These are phyloP conservation scores for Brachionus manjavacas DNA, from an alignment of 1,140 invertebrate genomes.

Conservation along the genomic window DNA sequence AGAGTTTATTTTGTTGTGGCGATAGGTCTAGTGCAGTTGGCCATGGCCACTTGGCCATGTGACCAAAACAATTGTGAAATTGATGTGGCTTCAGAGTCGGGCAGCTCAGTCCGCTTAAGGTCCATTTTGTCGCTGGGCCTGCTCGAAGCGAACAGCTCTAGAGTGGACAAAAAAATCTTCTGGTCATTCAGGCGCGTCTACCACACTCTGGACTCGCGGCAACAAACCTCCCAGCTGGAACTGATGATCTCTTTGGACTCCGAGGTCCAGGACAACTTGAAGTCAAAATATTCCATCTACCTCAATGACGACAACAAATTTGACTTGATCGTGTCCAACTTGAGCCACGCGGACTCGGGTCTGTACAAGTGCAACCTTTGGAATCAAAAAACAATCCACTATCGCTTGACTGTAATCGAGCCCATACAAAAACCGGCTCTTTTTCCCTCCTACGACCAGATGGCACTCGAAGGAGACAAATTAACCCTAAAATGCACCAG, in stretches of 20 bases:
- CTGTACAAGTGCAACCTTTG: constrained; percentile 38
- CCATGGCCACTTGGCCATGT: background rate
- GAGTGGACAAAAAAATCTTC: constrained; percentile 28
- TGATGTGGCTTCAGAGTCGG: background rate
- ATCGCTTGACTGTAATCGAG: background rate
- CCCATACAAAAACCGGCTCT: constrained; percentile 2
- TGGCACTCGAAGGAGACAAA: background rate
- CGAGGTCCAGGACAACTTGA: constrained; percentile 34
- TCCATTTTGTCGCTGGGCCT: background rate
- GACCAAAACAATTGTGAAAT: constrained; percentile 7
- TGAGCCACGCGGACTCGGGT: background rate
- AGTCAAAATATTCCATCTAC: constrained; percentile 26
- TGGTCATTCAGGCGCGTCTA: constrained; percentile 35
- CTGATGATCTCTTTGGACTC: constrained; percentile 37
- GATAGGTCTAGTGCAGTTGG: background rate
- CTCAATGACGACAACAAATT: background rate
- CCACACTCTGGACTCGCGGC: background rate
- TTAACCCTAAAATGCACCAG: background rate
- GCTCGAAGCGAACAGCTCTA: background rate
- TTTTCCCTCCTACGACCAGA: background rate
- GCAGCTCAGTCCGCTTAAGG: background rate
- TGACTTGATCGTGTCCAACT: constrained; percentile 10
- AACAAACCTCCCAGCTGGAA: background rate
- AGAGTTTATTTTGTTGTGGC: background rate
- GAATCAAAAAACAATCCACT: constrained; percentile 35